Evolutionary conservation across 2,888 invertebrate genomes (phyloP).

Genomic region (Aricia artaxerxes): DNA sequence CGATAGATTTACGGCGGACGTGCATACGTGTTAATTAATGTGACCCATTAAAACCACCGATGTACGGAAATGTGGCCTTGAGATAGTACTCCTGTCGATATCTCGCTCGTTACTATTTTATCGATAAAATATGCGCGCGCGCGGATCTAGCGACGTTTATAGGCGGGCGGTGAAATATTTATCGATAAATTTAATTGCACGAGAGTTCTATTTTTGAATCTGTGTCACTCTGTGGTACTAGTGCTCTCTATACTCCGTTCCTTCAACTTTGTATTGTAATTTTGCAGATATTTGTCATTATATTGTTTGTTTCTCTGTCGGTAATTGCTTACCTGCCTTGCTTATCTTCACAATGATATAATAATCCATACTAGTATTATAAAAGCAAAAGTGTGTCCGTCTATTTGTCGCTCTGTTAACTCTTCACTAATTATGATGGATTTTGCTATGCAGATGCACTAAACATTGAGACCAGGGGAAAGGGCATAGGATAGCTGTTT

Average conservation of each 20-base stretch:
- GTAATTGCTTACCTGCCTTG: no score
- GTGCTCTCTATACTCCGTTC: background rate
- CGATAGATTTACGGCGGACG: conserved; percentile 64
- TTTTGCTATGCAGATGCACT: no score
- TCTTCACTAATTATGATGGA: no score
- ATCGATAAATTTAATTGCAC: conserved; percentile 15
- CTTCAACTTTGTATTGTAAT: background rate
- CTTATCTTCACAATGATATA: no score
- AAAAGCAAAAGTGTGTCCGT: no score
- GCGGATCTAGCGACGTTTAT: conserved; percentile 19
- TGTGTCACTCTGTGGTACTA: background rate
- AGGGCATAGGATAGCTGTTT: no score
- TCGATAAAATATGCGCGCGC: conserved; percentile 32
- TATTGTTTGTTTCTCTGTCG: no score
- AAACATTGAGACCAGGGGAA: no score
- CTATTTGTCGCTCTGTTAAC: no score
- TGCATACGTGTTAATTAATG: conserved; percentile 71
- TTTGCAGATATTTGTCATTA: no score
- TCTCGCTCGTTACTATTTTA: conserved; percentile 40
- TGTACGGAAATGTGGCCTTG: conserved; percentile 44
- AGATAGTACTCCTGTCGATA: conserved; percentile 44
- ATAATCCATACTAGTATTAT: no score
- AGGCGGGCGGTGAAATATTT: conserved; percentile 20
- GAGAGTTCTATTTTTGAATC: conserved; percentile 10
- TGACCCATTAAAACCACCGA: conserved; percentile 51